A percentile compares a stretch with the other conserved stretches of the same genome.
Conservation (phyloP, 2,888 invertebrate genomes). For the Chirona hameri region DNA sequence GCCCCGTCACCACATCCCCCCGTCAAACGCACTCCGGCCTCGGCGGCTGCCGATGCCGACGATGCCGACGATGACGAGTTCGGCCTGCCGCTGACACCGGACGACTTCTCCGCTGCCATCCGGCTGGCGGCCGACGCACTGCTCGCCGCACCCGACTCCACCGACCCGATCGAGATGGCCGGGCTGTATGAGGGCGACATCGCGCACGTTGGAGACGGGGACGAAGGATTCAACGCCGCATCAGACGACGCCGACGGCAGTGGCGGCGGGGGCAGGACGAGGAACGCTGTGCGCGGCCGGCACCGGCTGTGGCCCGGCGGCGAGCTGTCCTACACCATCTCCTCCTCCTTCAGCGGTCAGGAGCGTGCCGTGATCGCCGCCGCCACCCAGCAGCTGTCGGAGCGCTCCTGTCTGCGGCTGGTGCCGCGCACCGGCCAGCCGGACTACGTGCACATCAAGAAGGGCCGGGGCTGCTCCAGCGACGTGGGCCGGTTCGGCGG, state of each 20-base stretch:
- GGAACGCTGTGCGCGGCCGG: neutral
- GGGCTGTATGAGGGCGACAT: slow-evolving; percentile 44
- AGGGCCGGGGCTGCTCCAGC: slow-evolving; percentile 47
- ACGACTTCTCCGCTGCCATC: slow-evolving; percentile 44
- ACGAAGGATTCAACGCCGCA: neutral
- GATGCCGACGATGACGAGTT: neutral
- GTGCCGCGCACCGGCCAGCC: slow-evolving; percentile 42
- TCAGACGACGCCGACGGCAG: neutral
- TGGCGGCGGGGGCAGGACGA: neutral
- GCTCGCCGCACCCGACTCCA: neutral
- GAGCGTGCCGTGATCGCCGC: slow-evolving; percentile 37
- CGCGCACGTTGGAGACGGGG: slow-evolving; percentile 30
- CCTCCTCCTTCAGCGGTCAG: slow-evolving; percentile 32
- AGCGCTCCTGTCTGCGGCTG: slow-evolving; percentile 44
- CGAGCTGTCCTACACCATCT: slow-evolving; percentile 40
- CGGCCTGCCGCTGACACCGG: slow-evolving; percentile 42
- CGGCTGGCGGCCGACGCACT: slow-evolving; percentile 28
- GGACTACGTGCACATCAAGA: slow-evolving; percentile 42
- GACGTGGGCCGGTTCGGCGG: slow-evolving; percentile 52
- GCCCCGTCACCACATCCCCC: too few relatives aligned
- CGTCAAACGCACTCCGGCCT: too few relatives aligned
- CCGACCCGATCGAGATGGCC: slow-evolving; percentile 42
- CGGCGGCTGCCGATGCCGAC: neutral
- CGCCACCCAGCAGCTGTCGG: slow-evolving; percentile 37
- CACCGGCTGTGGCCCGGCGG: slow-evolving; percentile 38